Conservation (phyloP, 2,797 vertebrate genomes). For the Natrix natrix region DNA sequence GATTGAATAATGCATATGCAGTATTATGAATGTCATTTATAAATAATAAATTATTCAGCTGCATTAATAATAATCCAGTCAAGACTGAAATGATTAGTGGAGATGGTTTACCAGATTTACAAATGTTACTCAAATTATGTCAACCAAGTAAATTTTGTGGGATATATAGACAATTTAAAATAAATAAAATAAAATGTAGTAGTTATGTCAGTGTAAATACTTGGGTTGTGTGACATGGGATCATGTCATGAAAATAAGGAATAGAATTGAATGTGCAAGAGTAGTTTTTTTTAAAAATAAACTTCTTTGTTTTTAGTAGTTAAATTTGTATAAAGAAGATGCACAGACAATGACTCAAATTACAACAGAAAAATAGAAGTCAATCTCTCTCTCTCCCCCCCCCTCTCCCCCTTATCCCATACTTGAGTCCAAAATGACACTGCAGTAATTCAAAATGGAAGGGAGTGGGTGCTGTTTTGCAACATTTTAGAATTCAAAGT, state of each 20-base stretch:
- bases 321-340: not conserved
- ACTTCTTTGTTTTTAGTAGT: not conserved
- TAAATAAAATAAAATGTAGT: not conserved
- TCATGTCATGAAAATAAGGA: not conserved
- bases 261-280: not conserved
- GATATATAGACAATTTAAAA: not conserved
- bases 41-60: not conserved
- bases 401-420: too few relatives aligned
- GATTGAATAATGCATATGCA: not conserved
- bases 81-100: not conserved
- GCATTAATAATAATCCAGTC: not conserved
- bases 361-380: not conserved
- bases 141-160: not conserved
- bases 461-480: not conserved
- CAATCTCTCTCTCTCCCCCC: too few relatives aligned
- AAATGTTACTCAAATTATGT: not conserved
- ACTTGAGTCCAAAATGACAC: not conserved
- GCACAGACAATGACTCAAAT: not conserved
- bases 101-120: not conserved
- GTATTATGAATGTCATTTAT: not conserved
- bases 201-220: not conserved
- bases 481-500: not conserved
- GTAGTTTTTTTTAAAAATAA: not conserved
- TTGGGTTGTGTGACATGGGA: not conserved
- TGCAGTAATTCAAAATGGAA: not conserved